Base-by-base conservation (phyloP, 2,113 vertebrate species). In the Cinclus cinclus region DNA sequence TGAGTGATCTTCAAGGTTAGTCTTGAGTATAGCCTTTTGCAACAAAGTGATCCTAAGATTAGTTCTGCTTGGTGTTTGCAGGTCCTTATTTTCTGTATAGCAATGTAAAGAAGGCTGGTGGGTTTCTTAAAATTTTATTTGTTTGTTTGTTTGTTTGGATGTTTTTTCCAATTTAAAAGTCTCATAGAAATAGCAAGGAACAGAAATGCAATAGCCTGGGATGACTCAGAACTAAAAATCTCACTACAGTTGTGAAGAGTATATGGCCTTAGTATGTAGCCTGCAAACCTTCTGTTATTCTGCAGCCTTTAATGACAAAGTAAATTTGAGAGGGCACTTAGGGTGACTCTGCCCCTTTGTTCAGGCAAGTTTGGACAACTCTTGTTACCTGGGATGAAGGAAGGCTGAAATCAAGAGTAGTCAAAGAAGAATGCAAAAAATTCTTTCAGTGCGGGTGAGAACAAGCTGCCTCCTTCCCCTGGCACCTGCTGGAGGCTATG, bases 361-460 rank as follows among this genome's bases (percentile, higher is more conserved):
- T 93, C 35, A 83, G 87, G 13, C 89, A 81, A 73, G 83, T 90
- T 80, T 59, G 76, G 86, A 65, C 39, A 6, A 15, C 79, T 92
- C 63, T 39, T 88, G 28, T 83, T 94, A 27, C 7, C 59, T 58
- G 62, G 78, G 78, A 58, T 93, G 84, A 95, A 76, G 87, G 76
- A 77, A 73, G 55, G 79, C 71, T 80, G 55, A 93, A 85, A 80
- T 88, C 41, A 93, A 88, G 67, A 39, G 33, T 41, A 67, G 71
- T 86, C 73, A 67, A 94, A 83, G 91, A 94, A 87, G 82, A 93
- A 88, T 91, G 93, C 79, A 58, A 88, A 92, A 88, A 83, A 77
- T 88, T 86, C 84, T 73, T 87, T 50, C 77, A 31, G 0, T 49
- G 68, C 3, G 21, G 88, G 88, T 20, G 31, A 60, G 52, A 83